Evolutionary conservation across 2,113 vertebrate species (phyloP).

Genomic region (Microcebus tavaratra): DNA sequence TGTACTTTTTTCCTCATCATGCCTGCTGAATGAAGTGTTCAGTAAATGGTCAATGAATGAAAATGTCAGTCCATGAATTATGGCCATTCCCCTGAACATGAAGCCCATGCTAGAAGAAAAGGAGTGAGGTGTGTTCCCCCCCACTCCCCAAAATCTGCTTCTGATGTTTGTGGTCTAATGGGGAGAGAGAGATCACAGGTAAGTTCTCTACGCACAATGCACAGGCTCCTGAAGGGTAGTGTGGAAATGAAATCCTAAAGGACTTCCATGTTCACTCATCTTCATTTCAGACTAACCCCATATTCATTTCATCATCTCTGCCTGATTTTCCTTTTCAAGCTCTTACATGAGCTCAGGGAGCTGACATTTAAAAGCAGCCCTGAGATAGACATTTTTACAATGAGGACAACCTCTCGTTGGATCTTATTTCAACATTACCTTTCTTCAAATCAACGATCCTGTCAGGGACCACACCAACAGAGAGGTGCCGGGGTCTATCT

Average conservation of each 20-base stretch:
- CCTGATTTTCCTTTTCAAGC: not conserved
- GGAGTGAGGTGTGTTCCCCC: not conserved
- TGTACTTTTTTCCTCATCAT: too few species aligned
- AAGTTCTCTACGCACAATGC: not conserved
- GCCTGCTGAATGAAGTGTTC: not conserved
- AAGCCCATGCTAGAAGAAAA: not conserved
- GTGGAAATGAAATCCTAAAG: not conserved
- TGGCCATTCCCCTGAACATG: not conserved
- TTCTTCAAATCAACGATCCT: not conserved
- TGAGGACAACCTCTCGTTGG: not conserved
- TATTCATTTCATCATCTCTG: not conserved
- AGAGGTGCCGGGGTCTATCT: not conserved
- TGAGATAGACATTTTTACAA: not conserved
- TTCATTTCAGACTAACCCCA: not conserved
- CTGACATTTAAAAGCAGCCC: not conserved
- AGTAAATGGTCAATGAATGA: not conserved
- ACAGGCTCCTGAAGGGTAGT: not conserved
- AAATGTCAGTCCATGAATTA: not conserved
- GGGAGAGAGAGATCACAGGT: not conserved
- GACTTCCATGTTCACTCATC: not conserved
- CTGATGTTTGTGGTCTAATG: not conserved
- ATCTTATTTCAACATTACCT: not conserved
- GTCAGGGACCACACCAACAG: not conserved
- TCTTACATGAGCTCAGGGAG: not conserved
- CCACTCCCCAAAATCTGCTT: not conserved